A percentile compares a stretch with the other conserved stretches of the same genome.
These are phyloP conservation scores for Sialia sialis DNA, from an alignment of 2,113 vertebrate species.

Conservation along the genomic window DNA sequence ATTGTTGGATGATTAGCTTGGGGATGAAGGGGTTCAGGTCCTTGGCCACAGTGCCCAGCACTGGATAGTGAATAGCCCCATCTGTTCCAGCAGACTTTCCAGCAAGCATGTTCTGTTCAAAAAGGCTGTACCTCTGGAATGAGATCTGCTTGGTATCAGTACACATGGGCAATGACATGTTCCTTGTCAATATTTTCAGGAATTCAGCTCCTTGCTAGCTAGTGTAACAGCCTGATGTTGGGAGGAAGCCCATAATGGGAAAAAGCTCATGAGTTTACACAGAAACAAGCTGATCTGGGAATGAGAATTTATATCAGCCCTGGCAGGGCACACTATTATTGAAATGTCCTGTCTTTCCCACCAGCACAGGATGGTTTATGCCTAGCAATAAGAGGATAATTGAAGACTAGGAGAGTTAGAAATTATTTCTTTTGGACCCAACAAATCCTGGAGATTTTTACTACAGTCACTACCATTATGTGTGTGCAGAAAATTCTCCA, in stretches of 20 bases:
- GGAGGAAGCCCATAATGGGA: background rate
- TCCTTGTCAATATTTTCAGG: background rate
- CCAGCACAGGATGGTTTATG: background rate
- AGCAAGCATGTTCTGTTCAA: background rate
- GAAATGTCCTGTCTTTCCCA: background rate
- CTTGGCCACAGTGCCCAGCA: background rate
- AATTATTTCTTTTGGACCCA: background rate
- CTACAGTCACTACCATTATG: background rate
- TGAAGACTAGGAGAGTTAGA: background rate
- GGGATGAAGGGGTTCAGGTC: background rate
- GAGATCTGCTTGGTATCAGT: background rate
- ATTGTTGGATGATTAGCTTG: background rate
- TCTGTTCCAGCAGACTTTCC: background rate
- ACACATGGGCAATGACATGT: background rate
- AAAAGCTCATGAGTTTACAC: background rate
- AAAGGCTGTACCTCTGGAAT: background rate
- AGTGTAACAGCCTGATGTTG: background rate
- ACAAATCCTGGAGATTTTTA: background rate
- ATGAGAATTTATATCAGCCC: background rate
- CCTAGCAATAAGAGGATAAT: background rate
- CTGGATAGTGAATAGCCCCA: accelerated
- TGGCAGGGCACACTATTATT: background rate
- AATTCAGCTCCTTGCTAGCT: background rate
- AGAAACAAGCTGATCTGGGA: background rate
- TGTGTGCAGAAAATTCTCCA: background rate